Evolutionary conservation across 1,140 invertebrate genomes (phyloP).

Genomic region (Cydia pomonella): DNA sequence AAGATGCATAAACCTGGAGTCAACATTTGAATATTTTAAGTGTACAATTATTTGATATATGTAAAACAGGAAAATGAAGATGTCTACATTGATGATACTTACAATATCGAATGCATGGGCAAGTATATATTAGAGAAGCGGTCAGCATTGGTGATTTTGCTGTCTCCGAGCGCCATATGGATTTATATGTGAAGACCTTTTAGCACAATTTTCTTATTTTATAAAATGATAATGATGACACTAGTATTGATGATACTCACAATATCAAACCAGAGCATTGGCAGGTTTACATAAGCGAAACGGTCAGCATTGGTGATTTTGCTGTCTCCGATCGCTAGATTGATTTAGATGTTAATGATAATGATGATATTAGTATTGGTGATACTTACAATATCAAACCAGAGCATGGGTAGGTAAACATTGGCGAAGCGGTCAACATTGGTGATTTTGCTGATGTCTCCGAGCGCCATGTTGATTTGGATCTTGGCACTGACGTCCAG

Average conservation of each 20-base stretch:
- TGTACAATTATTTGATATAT: not conserved
- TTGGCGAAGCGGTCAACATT: constrained; percentile 84
- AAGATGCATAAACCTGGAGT: too few relatives aligned
- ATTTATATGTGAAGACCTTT: constrained; percentile 92
- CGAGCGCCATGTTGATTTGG: constrained; percentile 92
- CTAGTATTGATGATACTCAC: constrained; percentile 80
- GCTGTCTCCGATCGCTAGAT: constrained; percentile 87
- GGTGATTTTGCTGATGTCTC: constrained; percentile 83
- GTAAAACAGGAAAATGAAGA: not conserved
- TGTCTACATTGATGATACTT: constrained; percentile 69
- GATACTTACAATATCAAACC: constrained; percentile 91
- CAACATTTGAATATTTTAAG: too few relatives aligned
- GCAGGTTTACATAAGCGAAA: constrained; percentile 86
- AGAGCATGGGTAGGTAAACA: constrained; percentile 87
- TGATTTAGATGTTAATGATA: constrained; percentile 87
- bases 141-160: constrained; percentile 82
- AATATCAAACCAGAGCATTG: constrained; percentile 91
- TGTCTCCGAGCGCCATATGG: constrained; percentile 88
- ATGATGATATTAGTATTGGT: not conserved
- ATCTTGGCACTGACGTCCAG: constrained; percentile 87
- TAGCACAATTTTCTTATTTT: too few relatives aligned
- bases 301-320: constrained; percentile 82
- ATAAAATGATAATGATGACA: not conserved
- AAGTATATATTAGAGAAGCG: constrained; percentile 85
- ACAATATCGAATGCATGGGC: constrained; percentile 91